Percentiles rank a stretch among this genome's conserved stretches.
phyloP scores from a whole-genome alignment of 2,888 invertebrate genomes.

The Craniophora ligustri region DNA sequence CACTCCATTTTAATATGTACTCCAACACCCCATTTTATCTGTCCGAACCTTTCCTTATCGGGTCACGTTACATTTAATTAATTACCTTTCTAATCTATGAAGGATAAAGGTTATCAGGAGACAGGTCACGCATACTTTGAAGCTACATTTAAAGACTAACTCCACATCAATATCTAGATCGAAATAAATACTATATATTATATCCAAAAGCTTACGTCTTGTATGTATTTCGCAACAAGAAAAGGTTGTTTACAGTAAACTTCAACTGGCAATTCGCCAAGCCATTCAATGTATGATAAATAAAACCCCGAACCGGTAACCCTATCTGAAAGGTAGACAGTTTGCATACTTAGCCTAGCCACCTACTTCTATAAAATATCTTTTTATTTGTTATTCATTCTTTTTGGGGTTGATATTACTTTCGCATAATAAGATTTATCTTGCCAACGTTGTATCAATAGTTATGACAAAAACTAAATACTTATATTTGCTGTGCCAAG shows the following conservation, averaged over 20 bases:
- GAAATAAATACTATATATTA: too few species aligned
- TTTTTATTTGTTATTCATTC: too few species aligned
- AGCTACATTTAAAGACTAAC: constrained; percentile 15
- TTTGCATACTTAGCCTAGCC: too few species aligned
- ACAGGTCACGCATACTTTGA: constrained; percentile 21
- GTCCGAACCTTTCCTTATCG: constrained; percentile 13
- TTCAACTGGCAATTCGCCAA: background rate
- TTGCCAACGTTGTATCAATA: too few species aligned
- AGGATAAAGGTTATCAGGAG: constrained; percentile 6
- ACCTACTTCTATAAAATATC: too few species aligned
- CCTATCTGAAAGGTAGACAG: too few species aligned
- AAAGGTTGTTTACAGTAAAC: background rate
- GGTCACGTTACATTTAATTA: constrained; percentile 9
- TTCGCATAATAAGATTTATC: too few species aligned
- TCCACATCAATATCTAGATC: too few species aligned
- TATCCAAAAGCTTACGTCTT: background rate
- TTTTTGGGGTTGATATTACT: too few species aligned
- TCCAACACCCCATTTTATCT: constrained; percentile 16
- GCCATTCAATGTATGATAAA: background rate
- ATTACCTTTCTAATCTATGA: constrained; percentile 14
- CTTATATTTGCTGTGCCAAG: too few species aligned
- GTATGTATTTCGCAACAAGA: background rate
- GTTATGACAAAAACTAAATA: too few species aligned
- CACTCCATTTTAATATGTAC: constrained; percentile 3
- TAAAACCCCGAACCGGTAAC: background rate